These are phyloP conservation scores for Allophyes oxyacanthae DNA, from an alignment of 2,888 invertebrate species.

Conservation along the genomic window DNA sequence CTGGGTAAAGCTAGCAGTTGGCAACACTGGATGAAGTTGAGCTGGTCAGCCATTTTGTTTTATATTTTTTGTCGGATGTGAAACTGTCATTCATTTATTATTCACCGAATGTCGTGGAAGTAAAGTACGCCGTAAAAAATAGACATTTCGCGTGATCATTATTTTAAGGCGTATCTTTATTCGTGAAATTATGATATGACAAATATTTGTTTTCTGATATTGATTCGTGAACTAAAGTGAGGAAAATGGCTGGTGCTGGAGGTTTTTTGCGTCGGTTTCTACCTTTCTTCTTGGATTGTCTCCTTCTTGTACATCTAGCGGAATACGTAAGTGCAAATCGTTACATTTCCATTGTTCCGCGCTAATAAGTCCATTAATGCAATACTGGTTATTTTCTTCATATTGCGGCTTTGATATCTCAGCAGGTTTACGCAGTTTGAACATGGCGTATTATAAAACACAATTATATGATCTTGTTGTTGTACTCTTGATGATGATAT, in stretches of 20 bases:
- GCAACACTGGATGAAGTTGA: too few species aligned
- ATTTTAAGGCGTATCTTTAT: slow-evolving; percentile 43
- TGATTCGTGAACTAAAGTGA: slow-evolving; percentile 66
- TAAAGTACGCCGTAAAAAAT: slow-evolving; percentile 46
- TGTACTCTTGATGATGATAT: too few species aligned
- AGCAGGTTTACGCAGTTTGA: slow-evolving; percentile 13
- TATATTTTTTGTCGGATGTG: slow-evolving; percentile 26
- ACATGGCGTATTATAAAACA: slow-evolving; percentile 1
- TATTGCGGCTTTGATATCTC: slow-evolving; percentile 11
- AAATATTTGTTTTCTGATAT: slow-evolving; percentile 58
- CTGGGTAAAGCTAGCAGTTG: too few species aligned
- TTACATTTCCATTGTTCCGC: slow-evolving; percentile 65
- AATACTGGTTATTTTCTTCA: slow-evolving; percentile 18
- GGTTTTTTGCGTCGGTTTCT: slow-evolving; percentile 70
- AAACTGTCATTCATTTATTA: slow-evolving; percentile 46
- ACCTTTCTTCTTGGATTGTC: slow-evolving; percentile 72
- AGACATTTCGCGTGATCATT: slow-evolving; percentile 41
- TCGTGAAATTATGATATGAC: slow-evolving; percentile 76
- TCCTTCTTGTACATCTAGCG: slow-evolving; percentile 71
- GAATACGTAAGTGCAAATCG: slow-evolving; percentile 76
- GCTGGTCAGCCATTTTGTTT: slow-evolving; percentile 53
- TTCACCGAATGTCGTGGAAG: slow-evolving; percentile 42
- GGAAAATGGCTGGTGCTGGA: slow-evolving; percentile 72
- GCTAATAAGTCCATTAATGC: slow-evolving; percentile 56
- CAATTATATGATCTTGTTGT: too few species aligned